phyloP scores from a whole-genome alignment of 2,888 invertebrate species.

The Netelia fuscicornis region DNA sequence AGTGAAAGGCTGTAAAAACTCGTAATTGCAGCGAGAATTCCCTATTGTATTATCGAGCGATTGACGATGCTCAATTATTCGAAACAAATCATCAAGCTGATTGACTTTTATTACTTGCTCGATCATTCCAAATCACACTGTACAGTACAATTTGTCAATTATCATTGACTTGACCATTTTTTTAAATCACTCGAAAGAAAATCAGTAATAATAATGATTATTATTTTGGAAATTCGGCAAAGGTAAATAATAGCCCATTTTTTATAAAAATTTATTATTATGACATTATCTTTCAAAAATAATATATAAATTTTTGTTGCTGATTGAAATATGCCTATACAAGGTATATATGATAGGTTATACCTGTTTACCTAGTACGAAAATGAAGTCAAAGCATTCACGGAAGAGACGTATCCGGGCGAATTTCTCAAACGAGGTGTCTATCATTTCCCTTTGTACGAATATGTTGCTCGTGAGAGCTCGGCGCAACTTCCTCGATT shows the following conservation, averaged over 20 bases:
- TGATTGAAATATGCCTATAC: background rate
- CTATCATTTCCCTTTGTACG: constrained; percentile 51
- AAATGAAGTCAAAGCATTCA: constrained; percentile 41
- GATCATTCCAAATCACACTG: background rate
- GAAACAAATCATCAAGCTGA: constrained; percentile 27
- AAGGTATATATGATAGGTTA: background rate
- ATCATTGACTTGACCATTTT: background rate
- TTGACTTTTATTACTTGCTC: constrained; percentile 18
- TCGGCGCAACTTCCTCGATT: constrained; percentile 59
- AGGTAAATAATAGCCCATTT: no score
- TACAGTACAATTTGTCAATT: background rate
- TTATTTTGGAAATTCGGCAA: no score
- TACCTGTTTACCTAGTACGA: constrained; percentile 11
- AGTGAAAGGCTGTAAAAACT: background rate
- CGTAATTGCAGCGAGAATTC: background rate
- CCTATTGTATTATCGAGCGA: constrained; percentile 18
- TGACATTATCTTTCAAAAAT: no score
- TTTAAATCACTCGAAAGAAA: background rate
- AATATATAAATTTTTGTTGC: no score
- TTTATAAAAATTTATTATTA: no score
- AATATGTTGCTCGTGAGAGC: constrained; percentile 22
- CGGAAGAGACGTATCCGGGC: constrained; percentile 12
- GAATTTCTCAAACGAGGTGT: constrained; percentile 44
- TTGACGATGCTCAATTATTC: constrained; percentile 44
- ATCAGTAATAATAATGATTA: no score